Evolutionary conservation across 1,140 invertebrate genomes (phyloP).

Genomic region (Rhagoletis pomonella): DNA sequence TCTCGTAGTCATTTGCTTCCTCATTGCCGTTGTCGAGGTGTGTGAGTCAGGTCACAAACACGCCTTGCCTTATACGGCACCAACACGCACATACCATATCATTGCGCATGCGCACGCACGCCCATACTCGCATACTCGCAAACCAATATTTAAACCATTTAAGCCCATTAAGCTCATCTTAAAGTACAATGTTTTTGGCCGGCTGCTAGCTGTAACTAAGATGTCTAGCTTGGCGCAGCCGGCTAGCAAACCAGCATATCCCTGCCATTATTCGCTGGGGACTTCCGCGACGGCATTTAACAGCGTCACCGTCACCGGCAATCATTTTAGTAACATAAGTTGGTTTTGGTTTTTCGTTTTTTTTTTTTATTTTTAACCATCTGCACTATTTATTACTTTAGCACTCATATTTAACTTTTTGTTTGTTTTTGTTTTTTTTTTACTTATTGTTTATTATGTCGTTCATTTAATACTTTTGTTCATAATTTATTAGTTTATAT

Average conservation of each 20-base stretch:
- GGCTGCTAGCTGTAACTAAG: not conserved
- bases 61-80: not conserved
- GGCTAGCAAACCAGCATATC: conserved; percentile 32
- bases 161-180: not conserved
- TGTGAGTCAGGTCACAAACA: conserved; percentile 14
- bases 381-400: conserved; percentile 19
- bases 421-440: not conserved
- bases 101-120: not conserved
- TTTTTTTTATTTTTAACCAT: not conserved
- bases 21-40: conserved; percentile 8
- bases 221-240: not conserved
- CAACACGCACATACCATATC: not conserved
- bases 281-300: conserved; percentile 1
- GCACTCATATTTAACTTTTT: not conserved
- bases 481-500: not conserved
- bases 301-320: not conserved
- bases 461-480: not conserved
- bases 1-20: conserved; percentile 21
- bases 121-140: not conserved
- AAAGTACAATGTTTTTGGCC: conserved; percentile 23
- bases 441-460: not conserved
- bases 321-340: not conserved
- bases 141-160: not conserved
- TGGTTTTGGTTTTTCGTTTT: not conserved
- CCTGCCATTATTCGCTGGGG: conserved; percentile 3